These are phyloP conservation scores for Zaprionus gabonicus DNA, from an alignment of 1,140 invertebrate species.

Conservation along the genomic window DNA sequence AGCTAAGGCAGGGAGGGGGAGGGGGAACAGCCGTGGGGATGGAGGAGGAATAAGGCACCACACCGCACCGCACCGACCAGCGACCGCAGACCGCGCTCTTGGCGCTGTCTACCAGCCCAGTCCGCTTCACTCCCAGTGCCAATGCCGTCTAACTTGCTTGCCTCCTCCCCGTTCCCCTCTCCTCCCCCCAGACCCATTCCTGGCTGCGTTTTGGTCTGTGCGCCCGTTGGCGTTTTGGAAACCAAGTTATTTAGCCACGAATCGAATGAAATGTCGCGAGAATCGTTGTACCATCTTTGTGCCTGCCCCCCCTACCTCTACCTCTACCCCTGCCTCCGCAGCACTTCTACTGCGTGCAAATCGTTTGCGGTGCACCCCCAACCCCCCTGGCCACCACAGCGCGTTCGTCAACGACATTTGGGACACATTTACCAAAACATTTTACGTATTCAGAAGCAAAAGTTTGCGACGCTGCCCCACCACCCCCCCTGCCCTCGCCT, in stretches of 20 bases:
- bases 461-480: conserved; percentile 47
- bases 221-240: conserved; percentile 54
- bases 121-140: not conserved
- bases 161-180: too few relatives aligned
- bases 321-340: not conserved
- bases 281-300: conserved; percentile 27
- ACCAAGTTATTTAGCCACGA: conserved; percentile 76
- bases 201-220: not conserved
- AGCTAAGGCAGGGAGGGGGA: not conserved
- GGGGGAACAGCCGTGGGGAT: not conserved
- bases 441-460: conserved; percentile 79
- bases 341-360: conserved; percentile 34
- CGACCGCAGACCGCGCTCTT: conserved; percentile 43
- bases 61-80: conserved; percentile 63
- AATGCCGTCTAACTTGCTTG: not conserved
- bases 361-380: conserved; percentile 31
- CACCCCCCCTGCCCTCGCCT: not conserved
- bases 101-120: conserved; percentile 6
- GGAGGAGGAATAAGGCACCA: conserved; percentile 11
- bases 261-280: conserved; percentile 78
- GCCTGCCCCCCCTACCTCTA: not conserved
- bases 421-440: conserved; percentile 81
- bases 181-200: not conserved
- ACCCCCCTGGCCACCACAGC: not conserved
- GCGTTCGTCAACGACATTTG: conserved; percentile 69